phyloP scores from a whole-genome alignment of 2,888 invertebrate genomes.

The Bimastos eiseni region DNA sequence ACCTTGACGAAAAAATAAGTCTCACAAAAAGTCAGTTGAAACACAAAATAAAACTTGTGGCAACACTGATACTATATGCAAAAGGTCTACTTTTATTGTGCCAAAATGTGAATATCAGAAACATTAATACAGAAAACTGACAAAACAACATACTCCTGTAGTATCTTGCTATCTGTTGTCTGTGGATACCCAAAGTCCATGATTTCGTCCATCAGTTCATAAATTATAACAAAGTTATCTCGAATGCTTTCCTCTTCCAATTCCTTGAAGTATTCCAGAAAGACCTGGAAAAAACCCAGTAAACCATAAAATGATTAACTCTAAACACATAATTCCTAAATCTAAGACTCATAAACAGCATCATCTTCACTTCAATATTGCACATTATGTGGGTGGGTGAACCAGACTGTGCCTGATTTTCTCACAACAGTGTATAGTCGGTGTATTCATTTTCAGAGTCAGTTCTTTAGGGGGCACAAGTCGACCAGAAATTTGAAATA shows the following conservation, averaged over 20 bases:
- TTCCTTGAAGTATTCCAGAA: conserved; percentile 97
- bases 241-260: conserved; percentile 96
- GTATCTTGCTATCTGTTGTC: conserved; percentile 95
- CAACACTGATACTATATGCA: neutral
- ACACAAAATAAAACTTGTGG: no score
- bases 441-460: neutral
- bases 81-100: neutral
- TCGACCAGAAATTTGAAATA: neutral
- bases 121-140: neutral
- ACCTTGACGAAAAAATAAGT: neutral
- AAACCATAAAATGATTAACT: neutral
- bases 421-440: neutral
- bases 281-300: conserved; percentile 61
- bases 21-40: neutral
- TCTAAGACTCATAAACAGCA: no score
- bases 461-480: neutral
- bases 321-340: neutral
- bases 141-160: conserved; percentile 75
- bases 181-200: conserved; percentile 98
- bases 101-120: neutral
- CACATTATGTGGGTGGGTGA: no score
- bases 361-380: neutral
- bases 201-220: conserved; percentile 92
- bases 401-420: neutral
- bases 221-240: conserved; percentile 98